Percentiles rank a stretch among this genome's conserved stretches.
Evolutionary conservation across 1,140 invertebrate species (phyloP).

Genomic region (Solenopsis invicta): DNA sequence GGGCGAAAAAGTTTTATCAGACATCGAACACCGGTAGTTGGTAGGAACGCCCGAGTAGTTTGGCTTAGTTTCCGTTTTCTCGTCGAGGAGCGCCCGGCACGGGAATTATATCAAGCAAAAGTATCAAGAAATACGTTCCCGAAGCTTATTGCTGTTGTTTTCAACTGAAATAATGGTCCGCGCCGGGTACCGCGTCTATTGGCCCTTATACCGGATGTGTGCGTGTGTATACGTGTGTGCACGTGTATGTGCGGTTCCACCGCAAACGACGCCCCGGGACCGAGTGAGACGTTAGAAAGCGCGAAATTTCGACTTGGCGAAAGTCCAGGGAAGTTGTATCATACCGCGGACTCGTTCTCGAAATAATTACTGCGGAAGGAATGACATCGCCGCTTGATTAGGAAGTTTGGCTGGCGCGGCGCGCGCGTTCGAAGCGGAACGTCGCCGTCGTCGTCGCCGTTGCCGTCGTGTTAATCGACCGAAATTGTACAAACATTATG

Average conservation of each 20-base stretch:
- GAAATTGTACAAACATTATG: conserved; percentile 33
- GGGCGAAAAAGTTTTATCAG: conserved; percentile 81
- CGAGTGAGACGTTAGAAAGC: conserved; percentile 48
- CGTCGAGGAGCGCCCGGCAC: conserved; percentile 57
- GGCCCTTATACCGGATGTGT: conserved; percentile 51
- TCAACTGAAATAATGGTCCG: conserved; percentile 81
- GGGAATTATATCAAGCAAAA: conserved; percentile 82
- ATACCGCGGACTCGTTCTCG: conserved; percentile 40
- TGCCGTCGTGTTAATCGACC: conserved; percentile 39
- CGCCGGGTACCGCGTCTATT: conserved; percentile 41
- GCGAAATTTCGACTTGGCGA: conserved; percentile 54
- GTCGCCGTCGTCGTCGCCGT: background rate
- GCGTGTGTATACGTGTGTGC: background rate
- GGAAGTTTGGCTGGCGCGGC: conserved; percentile 40
- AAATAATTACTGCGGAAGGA: conserved; percentile 61
- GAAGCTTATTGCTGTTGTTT: conserved; percentile 84
- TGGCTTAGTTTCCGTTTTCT: conserved; percentile 81
- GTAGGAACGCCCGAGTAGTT: conserved; percentile 76
- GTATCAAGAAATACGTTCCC: conserved; percentile 82
- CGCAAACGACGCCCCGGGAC: background rate
- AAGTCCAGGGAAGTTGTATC: conserved; percentile 53
- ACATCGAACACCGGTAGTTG: conserved; percentile 79
- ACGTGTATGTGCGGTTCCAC: background rate
- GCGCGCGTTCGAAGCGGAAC: conserved; percentile 1
- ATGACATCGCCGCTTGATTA: conserved; percentile 38